Evolutionary conservation across 2,888 invertebrate species (phyloP).

Genomic region (Bedellia somnulentella): DNA sequence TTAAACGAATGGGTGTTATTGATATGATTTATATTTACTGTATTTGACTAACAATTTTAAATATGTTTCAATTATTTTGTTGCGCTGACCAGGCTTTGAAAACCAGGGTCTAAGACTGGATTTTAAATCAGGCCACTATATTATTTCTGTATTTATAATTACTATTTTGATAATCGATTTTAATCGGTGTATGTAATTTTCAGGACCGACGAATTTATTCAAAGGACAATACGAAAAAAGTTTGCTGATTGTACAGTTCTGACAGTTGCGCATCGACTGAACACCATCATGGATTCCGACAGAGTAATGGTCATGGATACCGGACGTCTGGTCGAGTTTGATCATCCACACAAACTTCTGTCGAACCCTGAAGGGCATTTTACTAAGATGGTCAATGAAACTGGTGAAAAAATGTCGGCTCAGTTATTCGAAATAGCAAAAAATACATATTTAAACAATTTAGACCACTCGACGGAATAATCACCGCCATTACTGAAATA

Average conservation of each 20-base stretch:
- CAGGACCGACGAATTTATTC: constrained; percentile 82
- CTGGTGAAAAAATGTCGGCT: constrained; percentile 59
- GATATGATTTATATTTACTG: too few species aligned
- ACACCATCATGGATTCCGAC: constrained; percentile 93
- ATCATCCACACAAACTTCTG: constrained; percentile 68
- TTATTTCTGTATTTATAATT: too few species aligned
- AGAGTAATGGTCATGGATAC: constrained; percentile 84
- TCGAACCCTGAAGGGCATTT: constrained; percentile 63
- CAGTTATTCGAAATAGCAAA: constrained; percentile 45
- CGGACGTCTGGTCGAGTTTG: constrained; percentile 74
- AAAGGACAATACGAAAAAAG: constrained; percentile 77
- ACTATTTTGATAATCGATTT: too few species aligned
- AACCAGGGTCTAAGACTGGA: too few species aligned
- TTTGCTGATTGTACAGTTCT: constrained; percentile 84
- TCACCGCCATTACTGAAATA: too few species aligned
- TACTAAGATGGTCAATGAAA: constrained; percentile 70
- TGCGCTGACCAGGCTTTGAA: too few species aligned
- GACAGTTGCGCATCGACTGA: constrained; percentile 88
- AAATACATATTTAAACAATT: constrained; percentile 38
- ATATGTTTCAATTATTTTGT: too few species aligned
- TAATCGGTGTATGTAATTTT: too few species aligned
- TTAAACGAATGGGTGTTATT: too few species aligned
- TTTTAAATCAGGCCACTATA: too few species aligned
- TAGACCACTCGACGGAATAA: constrained; percentile 14
- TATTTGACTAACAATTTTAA: too few species aligned